phyloP scores from a whole-genome alignment of 2,797 vertebrate genomes.

The Gambusia yucatana region DNA sequence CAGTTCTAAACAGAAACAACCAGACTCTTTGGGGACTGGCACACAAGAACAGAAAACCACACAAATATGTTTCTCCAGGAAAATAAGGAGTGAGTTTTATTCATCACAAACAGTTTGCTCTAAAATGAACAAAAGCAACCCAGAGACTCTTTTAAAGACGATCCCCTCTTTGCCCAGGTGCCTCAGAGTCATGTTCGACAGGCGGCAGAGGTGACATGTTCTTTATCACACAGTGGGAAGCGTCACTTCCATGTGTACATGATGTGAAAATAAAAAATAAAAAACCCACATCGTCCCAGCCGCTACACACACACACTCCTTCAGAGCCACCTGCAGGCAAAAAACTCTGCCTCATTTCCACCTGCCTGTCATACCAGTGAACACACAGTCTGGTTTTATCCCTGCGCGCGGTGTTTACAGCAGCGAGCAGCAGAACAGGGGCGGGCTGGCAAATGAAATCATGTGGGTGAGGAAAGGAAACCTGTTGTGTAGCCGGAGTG shows the following conservation, averaged over 20 bases:
- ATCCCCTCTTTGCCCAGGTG: constrained; percentile 51
- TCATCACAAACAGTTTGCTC: constrained; percentile 81
- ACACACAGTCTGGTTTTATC: background rate
- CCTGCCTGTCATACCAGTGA: background rate
- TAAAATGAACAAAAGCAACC: constrained; percentile 71
- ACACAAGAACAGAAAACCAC: background rate
- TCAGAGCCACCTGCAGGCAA: background rate
- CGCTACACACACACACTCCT: background rate
- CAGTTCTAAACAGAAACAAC: background rate
- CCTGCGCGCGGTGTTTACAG: background rate
- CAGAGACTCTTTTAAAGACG: constrained; percentile 61
- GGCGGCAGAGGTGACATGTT: background rate
- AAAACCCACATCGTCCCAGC: background rate
- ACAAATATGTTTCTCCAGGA: constrained; percentile 25
- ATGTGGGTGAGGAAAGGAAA: background rate
- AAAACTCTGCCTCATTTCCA: background rate
- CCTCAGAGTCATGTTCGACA: constrained; percentile 33
- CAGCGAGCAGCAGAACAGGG: background rate
- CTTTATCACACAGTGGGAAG: background rate
- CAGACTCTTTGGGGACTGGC: background rate
- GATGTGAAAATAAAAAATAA: background rate
- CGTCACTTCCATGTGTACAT: background rate
- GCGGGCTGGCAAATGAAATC: background rate
- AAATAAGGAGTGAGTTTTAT: constrained; percentile 84
- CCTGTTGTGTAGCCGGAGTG: background rate